Base-by-base conservation (phyloP, 2,888 invertebrate species). In the Apamea anceps region DNA sequence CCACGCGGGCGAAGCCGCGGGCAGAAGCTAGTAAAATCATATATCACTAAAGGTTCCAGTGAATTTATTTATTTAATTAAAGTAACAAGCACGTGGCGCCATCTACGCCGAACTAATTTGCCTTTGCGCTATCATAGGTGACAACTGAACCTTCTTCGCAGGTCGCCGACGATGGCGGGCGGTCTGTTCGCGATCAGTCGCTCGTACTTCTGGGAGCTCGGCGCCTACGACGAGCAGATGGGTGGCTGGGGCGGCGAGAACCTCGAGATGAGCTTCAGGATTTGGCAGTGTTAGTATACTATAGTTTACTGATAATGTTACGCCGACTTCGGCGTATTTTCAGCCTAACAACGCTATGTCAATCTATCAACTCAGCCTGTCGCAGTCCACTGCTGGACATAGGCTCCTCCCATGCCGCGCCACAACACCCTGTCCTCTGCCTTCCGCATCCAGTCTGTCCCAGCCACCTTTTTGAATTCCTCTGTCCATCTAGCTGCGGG, bases 191-290 rank as follows among this genome's bases (percentile, higher is more conserved):
- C 99, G 0, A 99, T 99, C 75, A 98, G 99, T 90, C 97, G 99
- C 75, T 97, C 98, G 76, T 99, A 99, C 96, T 99, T 99, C 96
- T 99, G 99, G 98, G 98, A 99, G 95, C 96, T 98, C 84, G 99
- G 99, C n/a, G 98, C 99, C 7, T 99, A 99, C 93, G 99, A 99
- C 94, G 98, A 99, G 89, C 99, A 98, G 96, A 99, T 99, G 99
- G 99, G 99, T 85, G 99, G 99, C 86, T 99, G 99, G 99, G 99
- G 99, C 66, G 99, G 99, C 0, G 99, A 99, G 97, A 99, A 99
- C 96, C 97, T 99, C 57, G 99, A 99, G 97, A 99, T 99, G 98
- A 99, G 99, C 32, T 99, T 99, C 94, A 97, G 99, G 93, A 98
- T 99, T 90, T 98, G 98, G 98, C 97, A 98, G 91, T 98, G 97